Conservation (phyloP, 2,113 vertebrate genomes). For the Caloenas nicobarica region DNA sequence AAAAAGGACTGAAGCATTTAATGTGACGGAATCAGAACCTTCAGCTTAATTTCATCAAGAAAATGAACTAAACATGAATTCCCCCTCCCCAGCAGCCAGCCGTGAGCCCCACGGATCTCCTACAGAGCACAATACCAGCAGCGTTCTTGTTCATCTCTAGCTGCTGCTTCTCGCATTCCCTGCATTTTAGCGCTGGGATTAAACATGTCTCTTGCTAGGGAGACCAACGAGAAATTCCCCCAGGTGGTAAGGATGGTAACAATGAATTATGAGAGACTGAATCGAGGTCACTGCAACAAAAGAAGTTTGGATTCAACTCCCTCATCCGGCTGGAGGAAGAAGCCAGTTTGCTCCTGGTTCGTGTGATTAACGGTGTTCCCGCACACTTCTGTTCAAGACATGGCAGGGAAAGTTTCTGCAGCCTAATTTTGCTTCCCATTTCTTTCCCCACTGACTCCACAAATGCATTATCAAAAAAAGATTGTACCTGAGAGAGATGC, state of each 20-base stretch:
- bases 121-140: neutral
- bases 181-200: neutral
- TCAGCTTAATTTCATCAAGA: neutral
- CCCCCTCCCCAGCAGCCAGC: neutral
- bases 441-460: neutral
- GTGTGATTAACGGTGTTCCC: neutral
- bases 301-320: neutral
- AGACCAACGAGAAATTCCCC: neutral
- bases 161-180: neutral
- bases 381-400: neutral
- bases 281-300: neutral
- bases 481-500: constrained; percentile 81
- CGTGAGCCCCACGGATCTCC: neutral
- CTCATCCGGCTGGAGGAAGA: neutral
- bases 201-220: neutral
- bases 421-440: neutral
- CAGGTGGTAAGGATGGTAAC: neutral
- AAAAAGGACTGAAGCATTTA: neutral
- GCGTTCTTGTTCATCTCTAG: neutral
- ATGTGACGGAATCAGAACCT: neutral
- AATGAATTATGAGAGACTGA: neutral
- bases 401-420: neutral
- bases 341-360: neutral
- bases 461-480: too few species aligned
- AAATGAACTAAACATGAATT: neutral